phyloP scores from a whole-genome alignment of 2,888 invertebrate species.

The Apodemia duryi region DNA sequence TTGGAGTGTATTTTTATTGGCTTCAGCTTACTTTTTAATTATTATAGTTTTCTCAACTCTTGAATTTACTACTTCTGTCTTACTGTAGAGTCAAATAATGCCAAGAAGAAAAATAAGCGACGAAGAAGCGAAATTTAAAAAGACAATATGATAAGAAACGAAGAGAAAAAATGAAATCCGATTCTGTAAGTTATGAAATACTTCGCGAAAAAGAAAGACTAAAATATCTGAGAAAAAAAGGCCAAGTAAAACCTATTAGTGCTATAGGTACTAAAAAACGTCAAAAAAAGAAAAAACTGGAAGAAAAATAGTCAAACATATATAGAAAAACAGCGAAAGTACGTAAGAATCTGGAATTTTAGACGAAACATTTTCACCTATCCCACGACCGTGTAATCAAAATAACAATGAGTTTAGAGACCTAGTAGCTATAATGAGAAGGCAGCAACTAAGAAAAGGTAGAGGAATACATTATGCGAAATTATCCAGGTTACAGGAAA shows the following conservation, averaged over 20 bases:
- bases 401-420: not conserved
- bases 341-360: slow-evolving; percentile 25
- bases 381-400: not conserved
- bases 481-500: slow-evolving; percentile 28
- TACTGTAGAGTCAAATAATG: not conserved
- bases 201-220: slow-evolving; percentile 19
- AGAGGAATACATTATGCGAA: slow-evolving; percentile 29
- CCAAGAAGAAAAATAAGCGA: slow-evolving; percentile 5
- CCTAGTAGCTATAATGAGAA: not conserved
- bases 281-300: slow-evolving; percentile 22
- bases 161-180: slow-evolving; percentile 20
- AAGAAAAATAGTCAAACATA: slow-evolving; percentile 22
- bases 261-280: slow-evolving; percentile 2
- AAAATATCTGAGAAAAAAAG: slow-evolving; percentile 17
- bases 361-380: slow-evolving; percentile 23
- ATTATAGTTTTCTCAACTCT: too few relatives aligned
- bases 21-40: too few relatives aligned
- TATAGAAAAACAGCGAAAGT: not conserved
- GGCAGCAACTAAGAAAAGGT: slow-evolving; percentile 12
- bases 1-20: too few relatives aligned
- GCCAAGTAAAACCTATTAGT: slow-evolving; percentile 10
- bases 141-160: slow-evolving; percentile 11
- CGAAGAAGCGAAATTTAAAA: slow-evolving; percentile 20
- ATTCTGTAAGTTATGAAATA: slow-evolving; percentile 11
- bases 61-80: not conserved